Percentiles rank a stretch among this genome's conserved stretches.
These are phyloP conservation scores for Rhogogaster chlorosoma DNA, from an alignment of 2,888 invertebrate species.

Conservation along the genomic window DNA sequence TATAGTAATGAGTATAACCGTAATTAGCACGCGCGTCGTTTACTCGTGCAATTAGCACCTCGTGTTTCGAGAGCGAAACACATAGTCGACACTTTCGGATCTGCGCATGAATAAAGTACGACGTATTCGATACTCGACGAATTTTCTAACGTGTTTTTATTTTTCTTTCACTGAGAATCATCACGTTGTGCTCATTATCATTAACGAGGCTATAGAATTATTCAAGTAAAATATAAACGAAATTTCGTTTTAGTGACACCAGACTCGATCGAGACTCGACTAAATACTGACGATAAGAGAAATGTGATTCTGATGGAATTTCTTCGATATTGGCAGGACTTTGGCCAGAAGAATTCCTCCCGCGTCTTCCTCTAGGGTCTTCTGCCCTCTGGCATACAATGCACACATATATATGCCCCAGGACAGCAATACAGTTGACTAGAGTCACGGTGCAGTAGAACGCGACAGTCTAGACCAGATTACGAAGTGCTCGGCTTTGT, in stretches of 20 bases:
- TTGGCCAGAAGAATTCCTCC: slow-evolving; percentile 35
- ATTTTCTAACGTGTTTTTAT: not conserved
- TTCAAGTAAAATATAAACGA: not conserved
- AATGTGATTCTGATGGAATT: slow-evolving; percentile 43
- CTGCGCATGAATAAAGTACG: not conserved
- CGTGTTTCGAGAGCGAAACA: slow-evolving; percentile 14
- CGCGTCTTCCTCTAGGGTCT: not conserved
- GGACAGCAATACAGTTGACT: slow-evolving; percentile 36
- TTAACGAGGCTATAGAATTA: not conserved
- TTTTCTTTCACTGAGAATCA: not conserved
- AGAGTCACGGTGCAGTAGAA: slow-evolving; percentile 42
- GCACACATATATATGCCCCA: slow-evolving; percentile 19
- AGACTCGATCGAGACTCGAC: not conserved
- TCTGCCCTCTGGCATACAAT: slow-evolving; percentile 29
- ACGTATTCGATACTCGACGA: not conserved
- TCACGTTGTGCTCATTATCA: not conserved
- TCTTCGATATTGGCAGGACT: slow-evolving; percentile 43
- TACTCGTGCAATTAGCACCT: slow-evolving; percentile 33
- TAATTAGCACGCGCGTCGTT: slow-evolving; percentile 37
- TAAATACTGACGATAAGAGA: not conserved
- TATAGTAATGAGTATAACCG: slow-evolving; percentile 24
- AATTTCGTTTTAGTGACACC: not conserved
- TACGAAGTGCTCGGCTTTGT: slow-evolving; percentile 47
- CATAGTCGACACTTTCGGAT: not conserved
- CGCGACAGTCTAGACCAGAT: slow-evolving; percentile 50